Conservation (phyloP, 92 coral and sea anemone genomes). For the Zoanthus gigantus region DNA sequence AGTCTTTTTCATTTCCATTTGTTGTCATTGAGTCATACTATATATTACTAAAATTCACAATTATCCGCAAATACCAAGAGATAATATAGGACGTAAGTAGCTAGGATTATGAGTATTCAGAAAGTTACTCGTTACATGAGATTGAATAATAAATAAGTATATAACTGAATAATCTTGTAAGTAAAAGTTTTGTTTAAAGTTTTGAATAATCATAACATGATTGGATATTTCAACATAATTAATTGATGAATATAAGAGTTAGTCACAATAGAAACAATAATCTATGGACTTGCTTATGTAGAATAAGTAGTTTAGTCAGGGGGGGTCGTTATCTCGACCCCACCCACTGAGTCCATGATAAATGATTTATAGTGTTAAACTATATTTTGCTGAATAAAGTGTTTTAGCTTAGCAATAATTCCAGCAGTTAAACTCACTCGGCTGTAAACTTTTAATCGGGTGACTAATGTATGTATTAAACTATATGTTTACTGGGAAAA, state of each 20-base stretch:
- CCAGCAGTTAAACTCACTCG: too few species aligned
- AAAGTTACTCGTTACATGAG: not conserved
- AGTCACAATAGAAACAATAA: not conserved
- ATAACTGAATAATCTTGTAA: conserved; percentile 8
- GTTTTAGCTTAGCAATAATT: too few species aligned
- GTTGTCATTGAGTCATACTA: conserved; percentile 1
- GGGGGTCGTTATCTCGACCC: too few species aligned
- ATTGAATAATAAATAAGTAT: not conserved
- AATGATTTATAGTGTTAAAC: too few species aligned
- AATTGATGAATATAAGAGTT: not conserved
- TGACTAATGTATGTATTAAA: not conserved
- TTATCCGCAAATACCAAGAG: not conserved
- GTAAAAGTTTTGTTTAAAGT: too few species aligned
- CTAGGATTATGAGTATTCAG: not conserved
- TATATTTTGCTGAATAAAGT: too few species aligned
- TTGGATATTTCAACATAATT: conserved; percentile 2
- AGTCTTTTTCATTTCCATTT: not conserved
- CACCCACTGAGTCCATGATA: too few species aligned
- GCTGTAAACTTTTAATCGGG: too few species aligned
- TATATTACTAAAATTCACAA: not conserved
- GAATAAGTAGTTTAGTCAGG: not conserved
- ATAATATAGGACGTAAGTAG: not conserved
- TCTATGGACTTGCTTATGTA: not conserved
- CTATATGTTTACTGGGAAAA: not conserved
- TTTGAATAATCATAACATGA: conserved; percentile 3